Evolutionary conservation across 2,113 vertebrate species (phyloP), one percentile per base, ranked within the genome.

Genomic region (Macquaria ambigua): DNA sequence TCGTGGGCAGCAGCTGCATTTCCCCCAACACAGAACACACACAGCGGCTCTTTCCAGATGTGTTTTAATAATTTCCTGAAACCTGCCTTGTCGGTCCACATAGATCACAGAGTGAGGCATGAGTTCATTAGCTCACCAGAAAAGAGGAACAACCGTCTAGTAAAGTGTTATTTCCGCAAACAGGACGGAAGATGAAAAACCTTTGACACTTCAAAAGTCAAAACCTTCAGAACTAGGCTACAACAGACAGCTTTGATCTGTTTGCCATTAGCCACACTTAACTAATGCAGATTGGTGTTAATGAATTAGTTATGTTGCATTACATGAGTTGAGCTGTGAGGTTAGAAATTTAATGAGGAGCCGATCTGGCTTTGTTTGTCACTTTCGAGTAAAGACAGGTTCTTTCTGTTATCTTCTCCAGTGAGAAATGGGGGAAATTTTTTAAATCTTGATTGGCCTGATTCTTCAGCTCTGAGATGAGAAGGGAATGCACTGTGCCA

Each of bases 31-130:
- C 25, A 69, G 41, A 20, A 56, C 50, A 37, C 59, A 8, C 77
- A 62, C 50, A 46, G 50, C 10, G 1, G 28, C 64, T 75, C 55
- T 74, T 70, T 75, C 75, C 86, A 82, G 59, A 89, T 91, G 84
- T 86, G 69, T 87, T 77, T 39, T 25, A 62, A 66, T 63, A 10
- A 69, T 74, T 78, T 82, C 53, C 74, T 58, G 56, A 82, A 64
- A 52, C 23, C 25, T 52, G 3, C 20, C 50, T 63, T 2, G 1
- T 39, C 31, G 46, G 48, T 52, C 21, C 55, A 53, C 79, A n/a
- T 21, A 20, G 41, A 69, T 79, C 71, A 52, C 39, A 77, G 74
- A 62, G 31, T 23, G 15, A 28, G 9, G 10, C 18, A 53, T 34
- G 46, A 59, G 52, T 86, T 64, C 64, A 52, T 55, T 64, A 53